Evolutionary conservation across 2,888 invertebrate species (phyloP).

Genomic region (Kuschelorhynchus macadamiae): DNA sequence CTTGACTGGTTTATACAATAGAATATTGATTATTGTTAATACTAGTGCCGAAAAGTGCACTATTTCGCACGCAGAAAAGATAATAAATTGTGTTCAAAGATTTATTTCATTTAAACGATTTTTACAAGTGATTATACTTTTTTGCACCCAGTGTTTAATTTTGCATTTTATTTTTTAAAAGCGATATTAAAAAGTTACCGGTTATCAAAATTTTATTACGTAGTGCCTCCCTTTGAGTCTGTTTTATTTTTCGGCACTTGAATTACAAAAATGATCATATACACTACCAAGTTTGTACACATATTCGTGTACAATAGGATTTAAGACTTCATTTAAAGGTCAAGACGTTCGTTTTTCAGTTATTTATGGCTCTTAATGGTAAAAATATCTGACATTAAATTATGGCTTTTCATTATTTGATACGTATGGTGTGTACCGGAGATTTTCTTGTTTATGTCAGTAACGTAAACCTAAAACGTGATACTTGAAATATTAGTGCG

Average conservation of each 20-base stretch:
- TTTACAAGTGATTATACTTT: too few relatives aligned
- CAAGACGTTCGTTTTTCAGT: constrained; percentile 24
- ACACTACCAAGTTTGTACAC: constrained; percentile 28
- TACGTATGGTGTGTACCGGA: constrained; percentile 16
- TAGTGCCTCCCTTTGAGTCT: too few relatives aligned
- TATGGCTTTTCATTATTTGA: constrained; percentile 28
- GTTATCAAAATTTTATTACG: too few relatives aligned
- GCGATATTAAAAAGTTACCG: too few relatives aligned
- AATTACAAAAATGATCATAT: constrained; percentile 15
- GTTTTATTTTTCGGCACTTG: constrained; percentile 17
- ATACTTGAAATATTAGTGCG: constrained; percentile 18
- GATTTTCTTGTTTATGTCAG: constrained; percentile 2
- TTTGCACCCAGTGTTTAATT: too few relatives aligned
- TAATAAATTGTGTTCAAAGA: too few relatives aligned
- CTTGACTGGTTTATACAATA: too few relatives aligned
- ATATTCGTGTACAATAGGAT: constrained; percentile 21
- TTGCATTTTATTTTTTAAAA: too few relatives aligned
- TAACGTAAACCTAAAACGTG: constrained; percentile 14
- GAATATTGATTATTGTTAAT: too few relatives aligned
- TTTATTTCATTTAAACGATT: too few relatives aligned
- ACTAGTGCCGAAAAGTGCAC: too few relatives aligned
- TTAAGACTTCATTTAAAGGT: constrained; percentile 20
- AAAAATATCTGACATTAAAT: constrained; percentile 26
- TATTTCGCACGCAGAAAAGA: too few relatives aligned
- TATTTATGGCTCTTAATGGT: constrained; percentile 22